Evolutionary conservation across 2,113 vertebrate species (phyloP), one percentile per base, ranked within the genome.

Genomic region (Neodontobutis hainanensis): DNA sequence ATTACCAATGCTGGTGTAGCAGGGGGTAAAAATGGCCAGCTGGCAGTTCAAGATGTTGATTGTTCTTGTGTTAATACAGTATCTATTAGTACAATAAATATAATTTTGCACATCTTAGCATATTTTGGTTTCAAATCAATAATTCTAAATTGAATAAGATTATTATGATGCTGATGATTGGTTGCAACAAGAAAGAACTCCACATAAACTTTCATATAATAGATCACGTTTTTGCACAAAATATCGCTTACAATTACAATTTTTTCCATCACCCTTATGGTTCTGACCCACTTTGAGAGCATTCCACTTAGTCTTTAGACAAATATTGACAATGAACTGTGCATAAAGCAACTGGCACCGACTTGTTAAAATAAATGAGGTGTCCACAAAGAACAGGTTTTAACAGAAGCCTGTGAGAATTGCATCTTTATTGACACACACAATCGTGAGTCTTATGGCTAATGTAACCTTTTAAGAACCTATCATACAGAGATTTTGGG

Each of bases 291-390:
- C 19, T 55, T 6, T 10, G 11, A 6, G 50, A 36, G 11, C 32
- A 3, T 38, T 36, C 52, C 6, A 19, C 5, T 52, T 16, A 53
- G 42, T 11, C 19, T 10, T 8, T 14, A 32, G 47, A 34, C 61
- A 71, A 14, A 38, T 49, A 5, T 51, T 62, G 0, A 65, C 0
- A 73, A 35, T 81, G 74, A 74, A 61, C 59, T 61, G 14, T 53
- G 12, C 49, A 67, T 50, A 83, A 46, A 66, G 59, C 42, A 45
- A 27, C 43, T 71, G 38, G 40, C 32, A 81, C 63, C 67, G 45
- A 64, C 45, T 70, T 81, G 78, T 69, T 56, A 75, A 72, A 85
- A 77, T 66, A 74, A 69, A 71, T 69, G 65, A 76, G 73, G 64
- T 75, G 69, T 68, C 55, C 8, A 68, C 59, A 79, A 69, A 49